These are phyloP conservation scores for Corvus cornix DNA, from an alignment of 2,113 vertebrate species.

Conservation along the genomic window DNA sequence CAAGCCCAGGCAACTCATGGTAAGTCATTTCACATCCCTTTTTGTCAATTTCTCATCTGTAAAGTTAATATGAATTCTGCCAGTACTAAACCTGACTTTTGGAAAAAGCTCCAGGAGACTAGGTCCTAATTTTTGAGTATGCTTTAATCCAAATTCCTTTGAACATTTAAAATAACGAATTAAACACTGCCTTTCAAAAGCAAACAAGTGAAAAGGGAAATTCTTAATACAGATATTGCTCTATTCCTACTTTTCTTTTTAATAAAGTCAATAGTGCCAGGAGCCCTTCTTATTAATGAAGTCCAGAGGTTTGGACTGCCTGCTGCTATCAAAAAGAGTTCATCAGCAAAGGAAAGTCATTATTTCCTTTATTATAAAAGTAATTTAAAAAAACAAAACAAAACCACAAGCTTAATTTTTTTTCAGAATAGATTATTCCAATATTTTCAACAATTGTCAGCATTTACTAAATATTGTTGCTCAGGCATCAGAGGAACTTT, in stretches of 20 bases:
- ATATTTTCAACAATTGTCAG: neutral
- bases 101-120: neutral
- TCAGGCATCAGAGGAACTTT: neutral
- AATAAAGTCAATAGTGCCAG: neutral
- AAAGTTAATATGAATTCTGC: neutral
- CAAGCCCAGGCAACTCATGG: neutral
- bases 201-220: neutral
- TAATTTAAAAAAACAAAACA: neutral
- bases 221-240: neutral
- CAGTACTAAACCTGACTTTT: neutral
- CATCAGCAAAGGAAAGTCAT: neutral
- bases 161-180: neutral
- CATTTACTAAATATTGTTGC: neutral
- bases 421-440: neutral
- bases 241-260: neutral
- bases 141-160: neutral
- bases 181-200: neutral
- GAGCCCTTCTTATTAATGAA: neutral
- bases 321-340: neutral
- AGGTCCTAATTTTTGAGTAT: neutral
- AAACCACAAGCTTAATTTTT: neutral
- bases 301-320: neutral
- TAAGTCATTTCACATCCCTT: neutral
- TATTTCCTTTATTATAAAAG: neutral
- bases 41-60: neutral